Base-by-base conservation (phyloP, 1,140 invertebrate species). In the Anadara kagoshimensis region DNA sequence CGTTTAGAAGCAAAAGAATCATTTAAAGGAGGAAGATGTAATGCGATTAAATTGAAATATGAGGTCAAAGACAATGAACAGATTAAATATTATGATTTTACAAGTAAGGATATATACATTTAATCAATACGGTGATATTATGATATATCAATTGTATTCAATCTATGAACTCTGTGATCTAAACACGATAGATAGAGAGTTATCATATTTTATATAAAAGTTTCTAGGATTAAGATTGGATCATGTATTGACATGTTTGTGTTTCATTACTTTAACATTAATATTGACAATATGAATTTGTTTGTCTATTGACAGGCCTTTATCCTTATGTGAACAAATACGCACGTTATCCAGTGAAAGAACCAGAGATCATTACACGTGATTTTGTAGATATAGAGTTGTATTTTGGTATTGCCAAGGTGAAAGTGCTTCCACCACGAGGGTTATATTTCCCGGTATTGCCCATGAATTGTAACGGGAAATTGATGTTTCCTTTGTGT, bases 301-400 rank as follows among this genome's bases (percentile, higher is more conserved):
- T 49, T 49, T 49, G 10, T 49, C n/a, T 49, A 14, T 51, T 75
- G 20, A 69, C 64, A 16, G 51, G 53, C 3, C 43, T 75, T 1
- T 75, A 75, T 41, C 73, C 67, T 1, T 71, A 20, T n/a, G n/a
- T 70, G 12, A 76, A 76, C 54, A 71, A 71, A 24, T 58, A 54
- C 10, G 26, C 49, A 10, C 53, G 45, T 26, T 71, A 71, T 26
- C 73, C 75, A 1, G 22, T 67, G 2, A 36, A 36, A 20, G 63
- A 11, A 69, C 68, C 68, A 0, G 47, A 63, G 20, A 63, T 70
- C 18, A 62, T 70, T 10, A 70, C 68, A 20, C 20, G 44, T 7
- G 36, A 63, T 62, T 70, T 62, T 29, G 47, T 7, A 16, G 59
- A 56, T 56, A 47, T 70, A 36, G 22, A 43, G 24, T n/a, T 43